Percentiles rank a stretch among this genome's conserved stretches.
Conservation (phyloP, 2,888 invertebrate species). For the Campoplex capitator region DNA sequence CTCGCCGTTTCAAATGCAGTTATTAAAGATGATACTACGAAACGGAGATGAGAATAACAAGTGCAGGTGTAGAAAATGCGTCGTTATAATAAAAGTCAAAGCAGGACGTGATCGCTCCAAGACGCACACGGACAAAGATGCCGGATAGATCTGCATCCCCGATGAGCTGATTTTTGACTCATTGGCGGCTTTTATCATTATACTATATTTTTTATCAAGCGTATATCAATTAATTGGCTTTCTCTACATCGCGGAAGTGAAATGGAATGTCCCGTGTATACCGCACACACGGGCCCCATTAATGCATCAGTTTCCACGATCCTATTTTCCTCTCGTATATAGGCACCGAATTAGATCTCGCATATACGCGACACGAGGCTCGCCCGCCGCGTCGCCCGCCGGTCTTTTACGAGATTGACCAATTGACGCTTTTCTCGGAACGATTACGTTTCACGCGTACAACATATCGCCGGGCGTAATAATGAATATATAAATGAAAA, state of each 20-base stretch:
- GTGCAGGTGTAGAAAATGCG: not conserved
- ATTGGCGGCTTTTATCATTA: too few relatives aligned
- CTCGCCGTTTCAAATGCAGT: slow-evolving; percentile 69
- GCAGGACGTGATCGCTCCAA: too few relatives aligned
- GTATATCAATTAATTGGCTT: too few relatives aligned
- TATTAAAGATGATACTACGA: slow-evolving; percentile 64
- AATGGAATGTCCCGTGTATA: too few relatives aligned
- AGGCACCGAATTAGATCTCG: not conserved
- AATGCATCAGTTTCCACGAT: slow-evolving; percentile 14
- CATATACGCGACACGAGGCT: slow-evolving; percentile 26
- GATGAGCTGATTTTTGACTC: too few relatives aligned
- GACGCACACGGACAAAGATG: too few relatives aligned
- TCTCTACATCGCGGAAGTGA: too few relatives aligned
- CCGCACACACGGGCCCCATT: too few relatives aligned
- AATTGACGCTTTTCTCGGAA: slow-evolving; percentile 60
- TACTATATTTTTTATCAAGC: too few relatives aligned
- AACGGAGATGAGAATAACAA: slow-evolving; percentile 60
- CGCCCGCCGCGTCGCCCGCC: too few relatives aligned
- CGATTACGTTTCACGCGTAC: slow-evolving; percentile 26
- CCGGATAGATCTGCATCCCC: too few relatives aligned
- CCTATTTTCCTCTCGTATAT: slow-evolving; percentile 30
- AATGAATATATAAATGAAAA: slow-evolving; percentile 25
- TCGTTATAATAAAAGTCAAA: too few relatives aligned
- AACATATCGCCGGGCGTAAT: slow-evolving; percentile 15
- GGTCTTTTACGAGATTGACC: slow-evolving; percentile 49